Base-by-base conservation (phyloP, 1,140 invertebrate genomes). In the Diorhabda carinulata region DNA sequence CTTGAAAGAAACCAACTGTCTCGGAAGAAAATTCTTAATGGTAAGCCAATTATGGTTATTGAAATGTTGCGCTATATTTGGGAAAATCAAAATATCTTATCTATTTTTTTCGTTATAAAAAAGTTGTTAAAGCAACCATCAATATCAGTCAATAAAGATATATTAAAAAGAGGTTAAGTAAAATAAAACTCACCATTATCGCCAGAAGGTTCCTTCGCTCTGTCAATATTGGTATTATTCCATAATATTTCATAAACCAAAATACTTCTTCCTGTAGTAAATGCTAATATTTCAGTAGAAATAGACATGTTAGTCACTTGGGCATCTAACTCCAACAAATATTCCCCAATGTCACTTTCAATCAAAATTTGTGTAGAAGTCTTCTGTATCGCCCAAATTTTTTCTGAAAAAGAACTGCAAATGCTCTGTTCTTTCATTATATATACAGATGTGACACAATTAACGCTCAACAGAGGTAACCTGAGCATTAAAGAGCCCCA, bases 391-490 rank as follows among this genome's bases (percentile, higher is more conserved):
- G 93, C 89, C 79, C 85, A 88, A 64, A 91, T 82, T 45, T 87
- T 86, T 42, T 92, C 87, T 43, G 87, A 89, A 74, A 91, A 95
- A 52, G 86, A 86, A 75, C 89, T 89, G 75, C 89, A 92, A 75
- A 96, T 88, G 59, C 87, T 85, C 80, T 95, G 93, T 76, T 97
- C 92, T 79, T 89, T 88, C 57, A 98, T 83, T 73, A 98, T 90
- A 74, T 90, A 96, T 40, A 95, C 90, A 78, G 91, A 91, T 42
- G 91, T 90, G 25, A 93, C 88, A 64, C 93, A 94, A 79, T 96
- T 96, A 0, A 96, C 91, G 72, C 92, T 89, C 43, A 96, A 80
- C 56, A 95, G 81, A 25, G 90, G 89, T 74, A 86, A 86, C 64
- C 89, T 82, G 57, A 91, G 77, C 52, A 89, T 86, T 75, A 86